phyloP scores from a whole-genome alignment of 2,113 vertebrate species.

The Cariama cristata region DNA sequence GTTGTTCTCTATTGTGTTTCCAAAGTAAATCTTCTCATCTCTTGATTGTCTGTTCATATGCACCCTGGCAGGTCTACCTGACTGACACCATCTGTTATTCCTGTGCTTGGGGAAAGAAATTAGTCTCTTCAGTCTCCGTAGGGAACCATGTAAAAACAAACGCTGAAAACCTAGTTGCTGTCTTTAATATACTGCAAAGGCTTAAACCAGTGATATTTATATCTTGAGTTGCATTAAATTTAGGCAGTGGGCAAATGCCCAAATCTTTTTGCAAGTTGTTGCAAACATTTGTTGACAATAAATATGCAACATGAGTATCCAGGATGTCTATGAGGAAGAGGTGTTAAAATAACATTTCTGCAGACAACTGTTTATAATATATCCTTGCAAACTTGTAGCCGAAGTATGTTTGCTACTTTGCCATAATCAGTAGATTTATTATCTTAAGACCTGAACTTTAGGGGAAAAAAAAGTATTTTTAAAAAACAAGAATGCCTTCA shows the following conservation, averaged over 20 bases:
- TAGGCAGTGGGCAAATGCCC: not conserved
- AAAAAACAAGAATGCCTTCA: not conserved
- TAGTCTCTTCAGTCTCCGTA: not conserved
- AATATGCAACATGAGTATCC: not conserved
- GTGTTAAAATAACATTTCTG: not conserved
- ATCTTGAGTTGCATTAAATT: not conserved
- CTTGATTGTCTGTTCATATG: not conserved
- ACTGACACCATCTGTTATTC: slow-evolving; percentile 36
- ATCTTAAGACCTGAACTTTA: not conserved
- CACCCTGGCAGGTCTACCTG: slow-evolving; percentile 31
- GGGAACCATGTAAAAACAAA: not conserved
- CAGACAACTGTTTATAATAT: not conserved
- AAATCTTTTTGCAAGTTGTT: not conserved
- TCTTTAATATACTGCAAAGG: not conserved
- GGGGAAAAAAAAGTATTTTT: not conserved
- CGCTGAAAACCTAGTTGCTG: not conserved
- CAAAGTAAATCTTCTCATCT: not conserved
- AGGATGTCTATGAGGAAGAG: not conserved
- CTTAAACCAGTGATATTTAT: not conserved
- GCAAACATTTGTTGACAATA: not conserved
- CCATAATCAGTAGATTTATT: slow-evolving; percentile 9
- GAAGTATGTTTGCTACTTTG: slow-evolving; percentile 2
- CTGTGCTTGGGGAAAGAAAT: not conserved
- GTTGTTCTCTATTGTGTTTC: not conserved
- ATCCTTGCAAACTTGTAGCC: not conserved